phyloP scores from a whole-genome alignment of 2,113 vertebrate species.

The Carassius carassius region DNA sequence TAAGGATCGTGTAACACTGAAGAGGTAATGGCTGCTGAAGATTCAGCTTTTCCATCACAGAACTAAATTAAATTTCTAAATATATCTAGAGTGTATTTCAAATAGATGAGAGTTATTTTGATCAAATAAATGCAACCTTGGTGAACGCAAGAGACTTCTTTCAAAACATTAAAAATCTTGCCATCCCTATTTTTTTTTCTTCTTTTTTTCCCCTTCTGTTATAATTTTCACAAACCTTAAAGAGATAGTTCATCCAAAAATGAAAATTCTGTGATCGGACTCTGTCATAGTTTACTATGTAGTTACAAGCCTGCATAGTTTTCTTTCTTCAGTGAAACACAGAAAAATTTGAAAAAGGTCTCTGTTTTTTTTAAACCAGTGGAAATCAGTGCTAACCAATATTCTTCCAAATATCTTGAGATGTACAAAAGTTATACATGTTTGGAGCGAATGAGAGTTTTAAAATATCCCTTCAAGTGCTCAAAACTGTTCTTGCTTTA shows the following conservation, averaged over 20 bases:
- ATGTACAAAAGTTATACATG: not conserved
- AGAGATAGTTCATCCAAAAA: not conserved
- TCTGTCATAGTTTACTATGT: not conserved
- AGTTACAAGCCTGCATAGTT: not conserved
- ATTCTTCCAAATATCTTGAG: not conserved
- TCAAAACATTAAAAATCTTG: too few relatives aligned
- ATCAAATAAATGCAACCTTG: not conserved
- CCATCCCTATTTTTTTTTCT: too few relatives aligned
- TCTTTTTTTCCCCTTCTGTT: too few relatives aligned
- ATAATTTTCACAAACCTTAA: not conserved
- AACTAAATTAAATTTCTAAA: not conserved
- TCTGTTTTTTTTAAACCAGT: not conserved
- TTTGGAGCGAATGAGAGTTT: not conserved
- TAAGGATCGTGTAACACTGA: not conserved
- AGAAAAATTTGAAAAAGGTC: not conserved
- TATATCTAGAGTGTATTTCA: too few relatives aligned
- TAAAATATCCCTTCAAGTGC: not conserved
- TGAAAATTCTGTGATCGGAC: too few relatives aligned
- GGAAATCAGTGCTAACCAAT: not conserved
- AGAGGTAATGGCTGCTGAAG: too few relatives aligned
- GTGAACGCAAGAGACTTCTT: not conserved
- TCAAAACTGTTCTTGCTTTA: not conserved
- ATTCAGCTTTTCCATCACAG: not conserved
- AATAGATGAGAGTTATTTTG: not conserved
- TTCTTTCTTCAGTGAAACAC: not conserved